Conservation (phyloP, 2,888 invertebrate species). For the Chrysodeixis includens region DNA sequence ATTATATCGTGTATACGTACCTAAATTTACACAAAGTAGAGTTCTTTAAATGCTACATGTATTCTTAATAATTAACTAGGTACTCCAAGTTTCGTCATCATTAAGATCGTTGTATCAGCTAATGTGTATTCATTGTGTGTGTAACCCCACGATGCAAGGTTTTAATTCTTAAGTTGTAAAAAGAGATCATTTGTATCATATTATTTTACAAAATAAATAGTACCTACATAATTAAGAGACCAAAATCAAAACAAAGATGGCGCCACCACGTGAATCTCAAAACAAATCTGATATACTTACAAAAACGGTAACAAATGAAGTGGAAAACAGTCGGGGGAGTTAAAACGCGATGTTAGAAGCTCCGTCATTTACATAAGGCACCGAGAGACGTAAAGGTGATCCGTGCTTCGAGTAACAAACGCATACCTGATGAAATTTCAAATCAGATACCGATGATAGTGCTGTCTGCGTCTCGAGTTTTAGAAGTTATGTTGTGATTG, state of each 20-base stretch:
- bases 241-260: not conserved
- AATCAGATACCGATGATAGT: conserved; percentile 50
- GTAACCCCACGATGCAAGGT: too few species aligned
- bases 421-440: conserved; percentile 69
- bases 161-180: too few species aligned
- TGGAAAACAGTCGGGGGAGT: conserved; percentile 60
- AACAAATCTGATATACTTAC: conserved; percentile 25
- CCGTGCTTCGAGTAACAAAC: conserved; percentile 63
- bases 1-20: too few species aligned
- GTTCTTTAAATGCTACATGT: too few species aligned
- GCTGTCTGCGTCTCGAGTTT: not conserved
- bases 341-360: conserved; percentile 64
- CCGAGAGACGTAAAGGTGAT: conserved; percentile 63
- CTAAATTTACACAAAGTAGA: too few species aligned
- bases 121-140: too few species aligned
- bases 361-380: conserved; percentile 69
- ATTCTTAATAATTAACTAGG: too few species aligned
- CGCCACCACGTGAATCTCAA: not conserved
- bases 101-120: too few species aligned
- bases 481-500: not conserved
- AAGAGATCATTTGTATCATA: too few species aligned
- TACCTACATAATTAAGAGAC: too few species aligned
- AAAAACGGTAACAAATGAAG: conserved; percentile 60
- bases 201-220: too few species aligned
- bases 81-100: too few species aligned